These are phyloP conservation scores for Ophion slaviceki DNA, from an alignment of 2,888 invertebrate genomes.

Conservation along the genomic window DNA sequence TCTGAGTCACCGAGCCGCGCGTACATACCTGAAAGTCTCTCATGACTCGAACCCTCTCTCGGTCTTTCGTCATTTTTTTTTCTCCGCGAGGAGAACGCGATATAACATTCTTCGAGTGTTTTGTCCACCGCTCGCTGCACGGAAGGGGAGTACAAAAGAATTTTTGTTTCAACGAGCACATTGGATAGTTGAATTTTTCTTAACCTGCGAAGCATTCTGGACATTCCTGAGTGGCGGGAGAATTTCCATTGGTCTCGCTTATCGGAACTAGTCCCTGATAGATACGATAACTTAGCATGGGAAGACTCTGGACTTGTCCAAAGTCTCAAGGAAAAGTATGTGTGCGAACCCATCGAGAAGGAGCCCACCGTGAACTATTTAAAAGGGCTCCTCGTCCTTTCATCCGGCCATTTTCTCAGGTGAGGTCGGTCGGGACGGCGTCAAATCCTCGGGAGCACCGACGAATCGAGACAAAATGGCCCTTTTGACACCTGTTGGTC, in stretches of 20 bases:
- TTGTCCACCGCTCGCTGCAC: constrained; percentile 11
- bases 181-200: background rate
- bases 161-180: background rate
- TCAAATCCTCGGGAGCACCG: constrained; percentile 69
- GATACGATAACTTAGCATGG: background rate
- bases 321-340: too few species aligned
- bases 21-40: constrained; percentile 70
- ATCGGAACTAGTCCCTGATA: constrained; percentile 41
- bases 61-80: constrained; percentile 61
- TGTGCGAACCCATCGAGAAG: too few species aligned
- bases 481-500: constrained; percentile 76
- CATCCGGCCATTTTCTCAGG: constrained; percentile 36
- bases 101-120: constrained; percentile 52
- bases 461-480: constrained; percentile 73
- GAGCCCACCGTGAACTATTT: too few species aligned
- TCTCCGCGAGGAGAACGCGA: constrained; percentile 6
- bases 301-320: constrained; percentile 1
- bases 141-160: background rate
- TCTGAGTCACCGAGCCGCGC: constrained; percentile 60
- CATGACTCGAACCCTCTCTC: constrained; percentile 71
- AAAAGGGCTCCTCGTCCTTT: background rate
- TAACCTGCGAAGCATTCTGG: background rate
- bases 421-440: background rate
- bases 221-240: background rate
- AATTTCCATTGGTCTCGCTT: constrained; percentile 28